These are phyloP conservation scores for Lagopus leucura DNA, from an alignment of 2,113 vertebrate genomes.

Conservation along the genomic window DNA sequence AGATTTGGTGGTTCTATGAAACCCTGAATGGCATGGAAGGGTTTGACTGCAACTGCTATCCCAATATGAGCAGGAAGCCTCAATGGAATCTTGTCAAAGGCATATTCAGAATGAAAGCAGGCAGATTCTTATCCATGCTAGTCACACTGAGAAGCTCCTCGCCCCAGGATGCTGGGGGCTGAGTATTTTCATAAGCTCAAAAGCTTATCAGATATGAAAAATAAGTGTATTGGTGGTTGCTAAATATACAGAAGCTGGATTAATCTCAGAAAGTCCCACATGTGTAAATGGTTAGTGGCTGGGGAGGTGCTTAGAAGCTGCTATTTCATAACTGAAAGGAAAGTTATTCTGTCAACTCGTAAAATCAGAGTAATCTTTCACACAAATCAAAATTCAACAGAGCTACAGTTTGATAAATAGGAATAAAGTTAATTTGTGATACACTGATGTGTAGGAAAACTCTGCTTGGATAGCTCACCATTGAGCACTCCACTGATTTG, in stretches of 20 bases:
- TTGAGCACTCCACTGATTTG: background rate
- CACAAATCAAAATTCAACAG: background rate
- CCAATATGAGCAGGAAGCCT: background rate
- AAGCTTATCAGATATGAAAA: background rate
- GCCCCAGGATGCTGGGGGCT: fast-evolving
- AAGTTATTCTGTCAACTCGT: background rate
- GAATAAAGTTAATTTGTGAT: background rate
- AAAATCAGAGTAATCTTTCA: background rate
- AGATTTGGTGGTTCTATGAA: background rate
- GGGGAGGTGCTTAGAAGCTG: background rate
- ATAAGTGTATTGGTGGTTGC: background rate
- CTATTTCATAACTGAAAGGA: background rate
- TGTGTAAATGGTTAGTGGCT: background rate
- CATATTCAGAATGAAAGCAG: background rate
- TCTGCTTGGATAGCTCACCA: background rate
- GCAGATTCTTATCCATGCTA: background rate
- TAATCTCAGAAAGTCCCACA: background rate
- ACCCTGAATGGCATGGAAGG: fast-evolving
- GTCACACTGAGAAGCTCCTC: background rate
- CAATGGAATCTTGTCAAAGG: background rate
- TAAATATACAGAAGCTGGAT: background rate
- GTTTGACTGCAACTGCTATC: background rate
- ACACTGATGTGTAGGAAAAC: background rate
- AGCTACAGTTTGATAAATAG: background rate
- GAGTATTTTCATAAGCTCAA: background rate